Conservation (phyloP, 1,140 invertebrate species). For the Zelostemma sp. region DNA sequence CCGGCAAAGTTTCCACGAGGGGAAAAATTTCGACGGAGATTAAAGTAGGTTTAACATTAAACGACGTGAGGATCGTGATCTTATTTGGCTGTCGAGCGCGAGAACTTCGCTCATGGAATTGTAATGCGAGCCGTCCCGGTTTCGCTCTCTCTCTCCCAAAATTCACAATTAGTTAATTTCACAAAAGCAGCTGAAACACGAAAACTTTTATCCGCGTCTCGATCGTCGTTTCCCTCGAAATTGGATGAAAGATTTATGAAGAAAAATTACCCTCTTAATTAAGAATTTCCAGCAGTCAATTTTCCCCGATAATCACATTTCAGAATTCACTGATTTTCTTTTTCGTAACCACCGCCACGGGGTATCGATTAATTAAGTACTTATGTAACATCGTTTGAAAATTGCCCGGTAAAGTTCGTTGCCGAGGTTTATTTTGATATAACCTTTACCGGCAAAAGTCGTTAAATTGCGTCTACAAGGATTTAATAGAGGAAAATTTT, state of each 20-base stretch:
- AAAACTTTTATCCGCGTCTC: conserved; percentile 20
- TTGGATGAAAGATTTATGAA: conserved; percentile 1
- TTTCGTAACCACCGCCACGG: neutral
- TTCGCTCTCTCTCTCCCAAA: conserved; percentile 1
- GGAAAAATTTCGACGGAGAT: conserved; percentile 38
- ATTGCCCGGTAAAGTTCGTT: neutral
- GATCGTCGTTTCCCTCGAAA: neutral
- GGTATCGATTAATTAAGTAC: too few species aligned
- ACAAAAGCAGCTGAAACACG: neutral
- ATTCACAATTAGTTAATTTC: conserved; percentile 33
- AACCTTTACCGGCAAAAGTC: too few species aligned
- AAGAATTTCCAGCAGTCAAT: neutral
- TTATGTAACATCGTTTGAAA: neutral
- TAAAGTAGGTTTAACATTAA: conserved; percentile 48
- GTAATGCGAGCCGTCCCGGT: conserved; percentile 20
- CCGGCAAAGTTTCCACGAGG: conserved; percentile 22
- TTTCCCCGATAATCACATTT: neutral
- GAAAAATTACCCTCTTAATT: neutral
- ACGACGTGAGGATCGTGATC: conserved; percentile 38
- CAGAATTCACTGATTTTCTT: neutral
- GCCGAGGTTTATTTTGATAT: neutral
- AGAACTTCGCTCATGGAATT: conserved; percentile 33
- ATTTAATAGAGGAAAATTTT: too few species aligned
- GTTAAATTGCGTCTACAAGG: too few species aligned
- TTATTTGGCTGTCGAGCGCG: conserved; percentile 33